Evolutionary conservation across 1,140 invertebrate genomes (phyloP).

Genomic region (Platyscapa corneri): DNA sequence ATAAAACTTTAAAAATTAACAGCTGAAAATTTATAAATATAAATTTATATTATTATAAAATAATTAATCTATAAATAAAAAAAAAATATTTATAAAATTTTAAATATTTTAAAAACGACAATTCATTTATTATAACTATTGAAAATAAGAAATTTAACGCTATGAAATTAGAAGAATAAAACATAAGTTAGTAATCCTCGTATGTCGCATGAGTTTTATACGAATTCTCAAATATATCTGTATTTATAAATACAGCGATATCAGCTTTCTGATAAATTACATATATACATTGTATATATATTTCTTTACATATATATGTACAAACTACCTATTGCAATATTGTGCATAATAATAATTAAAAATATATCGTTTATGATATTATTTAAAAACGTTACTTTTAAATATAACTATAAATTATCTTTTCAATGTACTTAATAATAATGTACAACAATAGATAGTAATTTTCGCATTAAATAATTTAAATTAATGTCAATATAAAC

Average conservation of each 20-base stretch:
- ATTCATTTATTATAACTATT: not conserved
- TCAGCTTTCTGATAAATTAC: not conserved
- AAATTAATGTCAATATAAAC: not conserved
- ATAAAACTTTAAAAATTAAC: too few species aligned
- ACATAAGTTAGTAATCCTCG: not conserved
- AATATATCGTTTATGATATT: not conserved
- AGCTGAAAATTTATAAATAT: too few species aligned
- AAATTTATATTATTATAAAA: too few species aligned
- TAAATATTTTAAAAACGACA: too few species aligned
- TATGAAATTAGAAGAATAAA: not conserved
- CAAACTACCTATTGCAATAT: not conserved
- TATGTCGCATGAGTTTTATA: not conserved
- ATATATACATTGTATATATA: too few species aligned
- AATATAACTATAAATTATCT: not conserved
- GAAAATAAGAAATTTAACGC: not conserved
- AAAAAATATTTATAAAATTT: not conserved
- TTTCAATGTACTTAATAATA: not conserved
- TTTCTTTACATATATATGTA: not conserved
- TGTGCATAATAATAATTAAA: too few species aligned
- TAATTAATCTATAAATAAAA: too few species aligned
- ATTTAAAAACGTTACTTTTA: not conserved
- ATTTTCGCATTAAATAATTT: not conserved
- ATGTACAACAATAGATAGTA: too few species aligned
- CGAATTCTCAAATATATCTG: not conserved
- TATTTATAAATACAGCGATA: conserved; percentile 11